These are phyloP conservation scores for Drosophila putrida DNA, from an alignment of 2,888 invertebrate species.

Conservation along the genomic window DNA sequence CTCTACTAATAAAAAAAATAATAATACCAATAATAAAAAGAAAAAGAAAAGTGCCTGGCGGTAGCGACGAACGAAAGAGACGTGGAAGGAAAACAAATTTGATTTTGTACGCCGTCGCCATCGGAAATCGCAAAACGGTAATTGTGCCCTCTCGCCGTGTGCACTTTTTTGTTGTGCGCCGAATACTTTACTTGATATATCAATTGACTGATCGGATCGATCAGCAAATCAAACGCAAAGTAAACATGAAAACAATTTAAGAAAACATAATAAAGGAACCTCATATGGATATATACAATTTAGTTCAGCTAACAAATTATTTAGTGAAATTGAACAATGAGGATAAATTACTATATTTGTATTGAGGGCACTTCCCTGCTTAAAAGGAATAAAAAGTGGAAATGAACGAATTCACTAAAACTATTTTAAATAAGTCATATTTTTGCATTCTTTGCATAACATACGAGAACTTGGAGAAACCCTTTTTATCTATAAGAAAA, in stretches of 20 bases:
- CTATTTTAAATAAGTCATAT: too few species aligned
- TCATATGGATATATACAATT: conserved; percentile 7
- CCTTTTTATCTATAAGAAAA: background rate
- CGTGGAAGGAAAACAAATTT: conserved; percentile 73
- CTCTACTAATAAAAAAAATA: conserved; percentile 34
- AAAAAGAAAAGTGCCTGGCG: conserved; percentile 62
- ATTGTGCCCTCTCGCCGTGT: conserved; percentile 51
- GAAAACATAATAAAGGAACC: background rate
- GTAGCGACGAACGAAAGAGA: conserved; percentile 35
- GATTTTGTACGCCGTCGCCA: conserved; percentile 66
- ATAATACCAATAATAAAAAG: conserved; percentile 18
- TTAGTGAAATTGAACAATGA: background rate
- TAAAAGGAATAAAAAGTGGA: background rate
- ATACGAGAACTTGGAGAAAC: too few species aligned
- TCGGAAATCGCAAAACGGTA: conserved; percentile 74
- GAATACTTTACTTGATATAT: conserved; percentile 8
- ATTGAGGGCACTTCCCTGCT: too few species aligned
- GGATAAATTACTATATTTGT: background rate
- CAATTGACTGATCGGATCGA: conserved; percentile 13
- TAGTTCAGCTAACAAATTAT: background rate
- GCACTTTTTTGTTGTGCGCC: conserved; percentile 29
- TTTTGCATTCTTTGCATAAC: too few species aligned
- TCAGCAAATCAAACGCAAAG: conserved; percentile 5
- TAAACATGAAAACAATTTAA: conserved; percentile 8
- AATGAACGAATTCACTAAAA: background rate